Evolutionary conservation across 2,113 vertebrate species (phyloP), one percentile per base, ranked within the genome.

Genomic region (Toxotes jaculatrix): DNA sequence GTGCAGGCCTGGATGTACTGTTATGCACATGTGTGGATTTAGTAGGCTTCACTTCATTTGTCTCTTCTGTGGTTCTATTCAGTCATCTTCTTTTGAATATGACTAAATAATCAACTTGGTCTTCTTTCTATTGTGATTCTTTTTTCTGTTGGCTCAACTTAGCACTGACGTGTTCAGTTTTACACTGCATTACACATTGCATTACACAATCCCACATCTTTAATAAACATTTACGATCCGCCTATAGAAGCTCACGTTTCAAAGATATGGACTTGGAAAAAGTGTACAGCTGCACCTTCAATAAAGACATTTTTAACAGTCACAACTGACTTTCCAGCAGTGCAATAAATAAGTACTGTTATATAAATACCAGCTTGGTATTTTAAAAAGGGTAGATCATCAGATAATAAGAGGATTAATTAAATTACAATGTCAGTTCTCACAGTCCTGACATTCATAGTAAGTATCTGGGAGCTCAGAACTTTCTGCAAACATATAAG

Each of bases 141-240:
- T 82, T 89, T 82, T 74, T 83, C 40, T 62, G 55, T 36, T 82
- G 80, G 80, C 69, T 64, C 31, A 23, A 57, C 65, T 75, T 1
- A 6, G 47, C 21, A 27, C 47, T 53, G 69, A 88, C 55, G 38
- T 74, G 57, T 74, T 55, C 23, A 14, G 75, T 62, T 90, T 74
- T 77, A 60, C 49, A 65, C 51, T 71, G 59, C 65, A 73, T 84
- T 74, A 86, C 65, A 76, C 77, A 13, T 40, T 49, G 55, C 47
- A 69, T 80, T 47, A 82, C 62, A 77, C 4, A 3, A 69, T 87
- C 85, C 83, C 77, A 87, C 76, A 65, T 60, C 73, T 89, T 88
- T 78, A 89, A 84, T 87, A 86, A 89, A 87, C 81, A 76, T 89
- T 88, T 88, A 89, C 6, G 34, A 82, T 72, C 61, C 12, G 13